Base-by-base conservation (phyloP, 2,113 vertebrate species). In the Cyprinodon brontotheroides region DNA sequence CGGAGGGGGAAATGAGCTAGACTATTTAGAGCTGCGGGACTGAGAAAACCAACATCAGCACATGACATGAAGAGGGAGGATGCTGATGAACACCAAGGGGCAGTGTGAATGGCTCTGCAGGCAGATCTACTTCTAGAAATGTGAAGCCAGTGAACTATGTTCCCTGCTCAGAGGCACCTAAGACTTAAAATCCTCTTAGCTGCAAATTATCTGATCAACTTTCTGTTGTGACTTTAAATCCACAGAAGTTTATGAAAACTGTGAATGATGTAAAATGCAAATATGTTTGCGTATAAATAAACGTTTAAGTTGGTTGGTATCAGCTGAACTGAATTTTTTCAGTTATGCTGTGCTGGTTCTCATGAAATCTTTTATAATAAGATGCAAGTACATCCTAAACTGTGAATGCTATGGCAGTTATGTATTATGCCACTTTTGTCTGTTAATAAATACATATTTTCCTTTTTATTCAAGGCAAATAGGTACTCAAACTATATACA, bases 401-500 rank as follows among this genome's bases (percentile, higher is more conserved):
- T 72, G 74, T 82, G 82, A 87, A 78, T 65, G 6, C 20, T 72
- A 0, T 53, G 65, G 36, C 57, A 75, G 13, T 40, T 47, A 20
- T 57, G 17, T 2, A 9, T 45, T 45, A 64, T 11, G 3, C 73
- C 15, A 67, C 13, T 60, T 61, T 85, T 64, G 3, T 74, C 69
- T 80, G 72, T 81, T 74, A 88, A 87, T 89, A 84, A 88, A 84
- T 82, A 83, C 77, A 74, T 74, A 45, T 79, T 80, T 38, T 71
- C 40, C 36, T 1, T 65, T 68, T n/a, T 20, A 14, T 59, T 57
- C 45, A 13, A 37, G 15, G 10, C 8, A 8, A 53, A 70, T 64
- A 1, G 68, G 11, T 0, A 8, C 29, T 47, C 17, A 15, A 14
- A 15, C 20, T n/a, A 11, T n/a, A 11, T 11, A 45, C 40, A 3